Evolutionary conservation across 2,113 vertebrate genomes (phyloP), one percentile per base, ranked within the genome.

Genomic region (Podilymbus podiceps): DNA sequence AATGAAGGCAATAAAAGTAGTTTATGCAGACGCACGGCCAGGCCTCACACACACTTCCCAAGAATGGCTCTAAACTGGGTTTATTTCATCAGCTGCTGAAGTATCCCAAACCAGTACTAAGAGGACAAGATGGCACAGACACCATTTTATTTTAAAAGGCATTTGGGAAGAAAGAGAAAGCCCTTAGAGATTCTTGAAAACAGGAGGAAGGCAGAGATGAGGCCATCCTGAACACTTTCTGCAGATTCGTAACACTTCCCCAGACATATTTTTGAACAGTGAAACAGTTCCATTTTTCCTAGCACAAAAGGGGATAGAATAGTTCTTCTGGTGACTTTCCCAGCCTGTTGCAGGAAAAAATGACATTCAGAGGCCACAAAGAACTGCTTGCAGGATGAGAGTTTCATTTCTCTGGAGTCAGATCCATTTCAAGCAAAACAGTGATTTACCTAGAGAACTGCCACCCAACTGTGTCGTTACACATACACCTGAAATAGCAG

Each of bases 81-180:
- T 98, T 97, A 98, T 98, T 97, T 96, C 97, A 97, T 97, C 95
- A 97, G 97, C 95, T 97, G 97, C 97, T 96, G 85, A 97, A 98
- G 95, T 83, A 97, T 95, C 97, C 97, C 95, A 92, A 97, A 96
- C 96, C 93, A 97, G 79, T 74, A 93, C 92, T 94, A 96, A 92
- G 93, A 96, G 47, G 83, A 95, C 84, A 97, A 94, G 95, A 91
- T 91, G 92, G 96, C 91, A 96, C 2, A 52, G 92, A 93, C 40
- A 24, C 59, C 1, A 8, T 82, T 94, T 92, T 66, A 47, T 88
- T 90, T 75, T 95, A 89, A 94, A 81, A 83, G 69, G n/a, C 12
- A 0, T 66, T 59, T 87, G 46, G 71, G 78, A 84, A 92, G 89
- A 66, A 52, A 89, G 49, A 84, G 24, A 64, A 83, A 87, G 66